Conservation (phyloP, 2,113 vertebrate genomes). For the Indicator indicator region DNA sequence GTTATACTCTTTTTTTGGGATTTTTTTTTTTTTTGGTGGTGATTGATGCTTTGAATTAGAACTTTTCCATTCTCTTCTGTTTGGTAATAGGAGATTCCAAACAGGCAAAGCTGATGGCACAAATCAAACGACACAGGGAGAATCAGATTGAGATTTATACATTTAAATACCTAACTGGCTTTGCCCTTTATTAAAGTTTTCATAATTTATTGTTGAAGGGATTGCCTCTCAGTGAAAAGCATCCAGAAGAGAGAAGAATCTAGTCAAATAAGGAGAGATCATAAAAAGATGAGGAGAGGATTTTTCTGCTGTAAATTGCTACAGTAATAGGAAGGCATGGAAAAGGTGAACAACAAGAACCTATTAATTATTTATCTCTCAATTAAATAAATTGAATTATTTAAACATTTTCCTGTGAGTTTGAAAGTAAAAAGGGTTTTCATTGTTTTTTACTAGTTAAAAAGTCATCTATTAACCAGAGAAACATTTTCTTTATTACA, state of each 20-base stretch:
- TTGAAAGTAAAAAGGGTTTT: neutral
- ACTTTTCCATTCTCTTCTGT: constrained; percentile 35
- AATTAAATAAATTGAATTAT: constrained; percentile 66
- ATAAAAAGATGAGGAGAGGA: neutral
- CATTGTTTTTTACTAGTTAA: constrained; percentile 4
- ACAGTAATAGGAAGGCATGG: neutral
- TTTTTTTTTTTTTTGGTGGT: neutral
- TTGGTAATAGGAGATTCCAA: constrained; percentile 72
- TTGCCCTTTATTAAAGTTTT: constrained; percentile 59
- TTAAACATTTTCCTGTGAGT: constrained; percentile 26
- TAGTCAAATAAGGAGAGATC: neutral
- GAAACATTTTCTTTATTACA: constrained; percentile 14
- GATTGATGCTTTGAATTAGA: constrained; percentile 81
- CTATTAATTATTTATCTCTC: constrained; percentile 56
- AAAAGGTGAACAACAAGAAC: constrained; percentile 45
- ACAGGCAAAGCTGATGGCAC: constrained; percentile 50
- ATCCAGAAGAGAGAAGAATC: neutral
- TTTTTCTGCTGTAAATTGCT: neutral
- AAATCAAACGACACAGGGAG: constrained; percentile 29
- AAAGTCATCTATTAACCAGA: neutral
- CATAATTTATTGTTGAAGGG: constrained; percentile 58
- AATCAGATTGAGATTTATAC: constrained; percentile 46
- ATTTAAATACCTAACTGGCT: constrained; percentile 49
- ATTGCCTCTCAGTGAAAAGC: constrained; percentile 36
- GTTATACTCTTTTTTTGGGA: constrained; percentile 44